Conservation (phyloP, 2,888 invertebrate species). For the Nephrotoma appendiculata region DNA sequence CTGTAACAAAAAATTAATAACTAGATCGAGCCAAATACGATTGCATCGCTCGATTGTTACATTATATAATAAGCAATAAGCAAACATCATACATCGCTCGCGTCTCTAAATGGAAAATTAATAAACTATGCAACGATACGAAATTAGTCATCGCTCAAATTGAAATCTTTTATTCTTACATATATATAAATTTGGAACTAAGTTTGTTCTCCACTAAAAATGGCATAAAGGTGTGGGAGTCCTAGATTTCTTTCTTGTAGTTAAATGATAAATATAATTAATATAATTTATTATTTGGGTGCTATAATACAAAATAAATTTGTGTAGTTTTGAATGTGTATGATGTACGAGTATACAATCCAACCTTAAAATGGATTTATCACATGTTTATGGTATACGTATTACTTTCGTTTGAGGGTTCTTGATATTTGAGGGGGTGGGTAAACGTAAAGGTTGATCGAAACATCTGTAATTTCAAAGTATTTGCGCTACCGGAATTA, state of each 20-base stretch:
- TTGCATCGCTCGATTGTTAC: not conserved
- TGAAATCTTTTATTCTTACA: not conserved
- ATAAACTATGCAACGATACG: not conserved
- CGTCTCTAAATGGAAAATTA: not conserved
- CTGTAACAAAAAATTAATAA: not conserved
- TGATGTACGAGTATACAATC: not conserved
- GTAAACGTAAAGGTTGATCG: not conserved
- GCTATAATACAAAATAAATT: not conserved
- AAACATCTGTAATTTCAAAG: not conserved
- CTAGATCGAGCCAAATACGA: not conserved
- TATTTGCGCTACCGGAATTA: not conserved
- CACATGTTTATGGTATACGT: not conserved
- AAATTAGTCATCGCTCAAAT: not conserved
- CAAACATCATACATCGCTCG: not conserved
- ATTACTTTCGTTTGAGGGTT: not conserved
- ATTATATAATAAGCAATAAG: not conserved
- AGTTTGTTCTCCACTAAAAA: not conserved
- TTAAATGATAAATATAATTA: not conserved
- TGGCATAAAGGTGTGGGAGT: not conserved
- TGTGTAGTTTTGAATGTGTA: not conserved
- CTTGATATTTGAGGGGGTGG: not conserved
- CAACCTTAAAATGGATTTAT: not conserved
- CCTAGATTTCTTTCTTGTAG: not conserved
- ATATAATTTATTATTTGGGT: not conserved
- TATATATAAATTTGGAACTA: not conserved